phyloP scores from a whole-genome alignment of 2,113 vertebrate genomes.

The Isichthys henryi region DNA sequence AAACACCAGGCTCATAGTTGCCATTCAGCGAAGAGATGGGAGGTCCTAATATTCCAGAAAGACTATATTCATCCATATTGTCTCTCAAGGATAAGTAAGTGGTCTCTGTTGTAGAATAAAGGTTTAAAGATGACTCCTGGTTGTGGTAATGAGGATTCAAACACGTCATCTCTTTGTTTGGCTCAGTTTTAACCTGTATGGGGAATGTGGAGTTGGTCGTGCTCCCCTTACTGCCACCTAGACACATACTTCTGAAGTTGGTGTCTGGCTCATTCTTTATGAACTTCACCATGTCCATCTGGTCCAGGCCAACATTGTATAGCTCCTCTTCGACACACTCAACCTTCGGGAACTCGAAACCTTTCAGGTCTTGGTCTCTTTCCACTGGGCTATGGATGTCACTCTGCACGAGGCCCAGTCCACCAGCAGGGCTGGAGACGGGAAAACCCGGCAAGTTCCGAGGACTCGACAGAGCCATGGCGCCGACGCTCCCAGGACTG shows the following conservation, averaged over 20 bases:
- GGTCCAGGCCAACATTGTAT: slow-evolving; percentile 68
- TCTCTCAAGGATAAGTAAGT: slow-evolving; percentile 95
- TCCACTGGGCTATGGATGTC: slow-evolving; percentile 70
- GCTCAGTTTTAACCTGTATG: slow-evolving; percentile 85
- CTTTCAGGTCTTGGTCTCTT: slow-evolving; percentile 73
- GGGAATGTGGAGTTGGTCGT: slow-evolving; percentile 67
- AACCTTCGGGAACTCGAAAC: slow-evolving; percentile 81
- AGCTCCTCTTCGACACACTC: slow-evolving; percentile 79
- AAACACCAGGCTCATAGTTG: slow-evolving; percentile 77
- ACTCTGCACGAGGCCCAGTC: slow-evolving; percentile 71
- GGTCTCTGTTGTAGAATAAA: slow-evolving; percentile 85
- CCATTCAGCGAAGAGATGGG: slow-evolving; percentile 83
- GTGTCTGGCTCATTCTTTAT: slow-evolving; percentile 91
- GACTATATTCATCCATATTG: slow-evolving; percentile 94
- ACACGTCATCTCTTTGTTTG: slow-evolving; percentile 80
- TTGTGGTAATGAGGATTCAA: slow-evolving; percentile 75
- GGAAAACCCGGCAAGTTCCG: slow-evolving; percentile 71
- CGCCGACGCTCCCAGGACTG: slow-evolving; percentile 72
- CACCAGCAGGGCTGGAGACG: slow-evolving; percentile 77
- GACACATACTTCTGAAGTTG: slow-evolving; percentile 80
- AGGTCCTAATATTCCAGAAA: slow-evolving; percentile 95
- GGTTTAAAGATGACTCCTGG: slow-evolving; percentile 71
- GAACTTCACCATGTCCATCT: slow-evolving; percentile 84
- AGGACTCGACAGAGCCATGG: slow-evolving; percentile 60
- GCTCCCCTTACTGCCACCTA: slow-evolving; percentile 71